Percentiles rank a stretch among this genome's conserved stretches.
Conservation (phyloP, 2,797 vertebrate species). For the Acrocephalus scirpaceus region DNA sequence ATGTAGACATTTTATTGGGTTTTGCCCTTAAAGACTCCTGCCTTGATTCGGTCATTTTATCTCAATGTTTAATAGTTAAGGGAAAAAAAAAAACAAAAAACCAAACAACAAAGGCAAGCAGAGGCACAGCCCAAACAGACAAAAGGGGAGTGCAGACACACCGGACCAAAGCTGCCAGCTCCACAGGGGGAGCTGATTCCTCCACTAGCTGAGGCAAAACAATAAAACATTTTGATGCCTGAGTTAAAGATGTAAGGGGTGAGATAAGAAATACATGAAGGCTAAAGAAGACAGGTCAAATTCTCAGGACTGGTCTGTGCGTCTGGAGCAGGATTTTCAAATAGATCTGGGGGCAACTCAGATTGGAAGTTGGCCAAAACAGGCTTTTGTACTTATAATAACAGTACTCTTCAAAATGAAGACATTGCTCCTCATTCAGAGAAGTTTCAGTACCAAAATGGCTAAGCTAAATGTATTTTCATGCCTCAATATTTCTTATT, state of each 20-base stretch:
- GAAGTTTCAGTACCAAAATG: conserved; percentile 13
- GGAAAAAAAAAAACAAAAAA: not conserved
- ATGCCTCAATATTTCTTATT: not conserved
- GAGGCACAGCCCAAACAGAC: not conserved
- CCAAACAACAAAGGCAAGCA: not conserved
- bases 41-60: not conserved
- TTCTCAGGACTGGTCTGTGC: not conserved
- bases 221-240: not conserved
- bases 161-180: not conserved
- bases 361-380: not conserved
- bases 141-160: not conserved
- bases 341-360: not conserved
- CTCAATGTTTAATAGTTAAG: not conserved
- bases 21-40: conserved; percentile 37
- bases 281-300: not conserved
- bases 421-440: not conserved
- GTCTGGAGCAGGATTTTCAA: not conserved
- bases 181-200: not conserved
- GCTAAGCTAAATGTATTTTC: not conserved
- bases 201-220: not conserved
- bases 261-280: not conserved
- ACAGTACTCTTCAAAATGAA: not conserved
- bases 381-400: not conserved
- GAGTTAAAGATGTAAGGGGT: not conserved
- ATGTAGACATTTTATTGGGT: not conserved